A percentile compares a stretch with the other conserved stretches of the same genome.
phyloP scores from a whole-genome alignment of 2,888 invertebrate species.

The Drepana falcataria region DNA sequence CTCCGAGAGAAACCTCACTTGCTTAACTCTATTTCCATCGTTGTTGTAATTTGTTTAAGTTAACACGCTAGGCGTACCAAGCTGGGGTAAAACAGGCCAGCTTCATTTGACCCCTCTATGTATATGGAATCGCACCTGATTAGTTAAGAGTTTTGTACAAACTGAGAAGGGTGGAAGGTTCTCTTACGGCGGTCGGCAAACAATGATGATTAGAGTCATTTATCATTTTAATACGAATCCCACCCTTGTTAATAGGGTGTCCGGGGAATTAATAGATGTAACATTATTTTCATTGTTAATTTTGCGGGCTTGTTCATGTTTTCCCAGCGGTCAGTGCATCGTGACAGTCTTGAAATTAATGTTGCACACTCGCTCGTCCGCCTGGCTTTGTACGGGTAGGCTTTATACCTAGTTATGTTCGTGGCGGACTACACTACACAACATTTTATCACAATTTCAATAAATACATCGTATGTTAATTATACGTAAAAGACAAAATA shows the following conservation, averaged over 20 bases:
- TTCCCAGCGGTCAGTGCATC: not conserved
- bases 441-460: too few species aligned
- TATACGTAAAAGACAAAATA: too few species aligned
- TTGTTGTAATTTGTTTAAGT: slow-evolving; percentile 71
- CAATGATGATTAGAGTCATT: slow-evolving; percentile 70
- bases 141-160: slow-evolving; percentile 3
- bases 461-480: too few species aligned
- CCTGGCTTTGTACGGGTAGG: too few species aligned
- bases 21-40: slow-evolving; percentile 61
- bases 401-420: too few species aligned
- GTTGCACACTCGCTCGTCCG: not conserved
- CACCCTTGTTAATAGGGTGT: slow-evolving; percentile 69
- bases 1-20: slow-evolving; percentile 37
- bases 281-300: slow-evolving; percentile 72
- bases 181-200: slow-evolving; percentile 32
- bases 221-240: slow-evolving; percentile 74
- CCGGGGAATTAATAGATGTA: slow-evolving; percentile 69
- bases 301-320: slow-evolving; percentile 49
- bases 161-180: slow-evolving; percentile 18
- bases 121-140: slow-evolving; percentile 8
- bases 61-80: slow-evolving; percentile 56
- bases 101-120: slow-evolving; percentile 24
- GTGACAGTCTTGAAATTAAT: too few species aligned
- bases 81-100: slow-evolving; percentile 54
- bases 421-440: too few species aligned